Evolutionary conservation across 2,888 invertebrate genomes (phyloP), one percentile per base, ranked within the genome.

Genomic region (Nymphalis urticae): DNA sequence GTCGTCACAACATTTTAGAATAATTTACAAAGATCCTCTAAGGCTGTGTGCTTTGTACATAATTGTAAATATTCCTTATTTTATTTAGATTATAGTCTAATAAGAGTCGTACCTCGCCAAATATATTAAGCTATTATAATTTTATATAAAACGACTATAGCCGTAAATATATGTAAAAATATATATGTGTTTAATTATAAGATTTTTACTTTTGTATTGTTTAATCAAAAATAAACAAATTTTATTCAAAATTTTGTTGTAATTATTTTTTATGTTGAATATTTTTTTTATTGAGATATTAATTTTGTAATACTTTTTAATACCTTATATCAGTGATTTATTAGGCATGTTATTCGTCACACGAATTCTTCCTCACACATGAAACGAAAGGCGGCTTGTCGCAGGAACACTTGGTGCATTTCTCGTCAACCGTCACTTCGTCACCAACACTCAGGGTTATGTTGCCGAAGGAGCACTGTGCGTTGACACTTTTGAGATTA

Each of bases 41-140:
- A 86, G 87, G 85, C 88, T 90, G 88, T 89, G 87, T 89, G 84
- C 86, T 89, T 86, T 90, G 87, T 90, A 90, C 85, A 89, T 89
- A 85, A 85, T 75, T 89, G 87, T 87, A 85, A 86, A 87, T 86
- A 81, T 59, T 59, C 53, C 58, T 53, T 51, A 19, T 60, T 65
- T 36, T 62, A 36, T 42, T 42, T 42, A 19, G 32, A 62, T 59
- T 48, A n/a, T 68, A 50, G 32, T 19, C 9, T 13, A 19, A 19
- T 70, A 63, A 17, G 48, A 27, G 27, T 36, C n/a, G 27, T 58
- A 72, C 70, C 67, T 72, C 69, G 70, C 62, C 24, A 63, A 63
- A 62, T 42, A 58, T 27, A 32, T 27, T 50, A 51, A 58, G 16
- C 56, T 36, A 56, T 32, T 54, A 17, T 54, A 16, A 24, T 53